Evolutionary conservation across 2,113 vertebrate genomes (phyloP).

Genomic region (Morone saxatilis): DNA sequence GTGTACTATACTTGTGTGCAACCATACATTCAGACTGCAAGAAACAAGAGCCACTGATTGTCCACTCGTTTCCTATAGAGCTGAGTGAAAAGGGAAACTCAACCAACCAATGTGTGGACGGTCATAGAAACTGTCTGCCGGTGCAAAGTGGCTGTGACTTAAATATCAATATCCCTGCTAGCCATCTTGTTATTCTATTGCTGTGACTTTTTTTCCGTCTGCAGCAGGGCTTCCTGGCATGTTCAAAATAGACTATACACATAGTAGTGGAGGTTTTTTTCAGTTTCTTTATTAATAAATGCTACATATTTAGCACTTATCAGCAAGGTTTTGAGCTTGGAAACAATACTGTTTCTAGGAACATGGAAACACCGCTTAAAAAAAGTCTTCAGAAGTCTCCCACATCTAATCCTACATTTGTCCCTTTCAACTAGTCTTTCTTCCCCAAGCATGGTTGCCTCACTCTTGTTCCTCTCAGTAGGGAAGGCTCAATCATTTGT

Average conservation of each 20-base stretch:
- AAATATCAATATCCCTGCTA: background rate
- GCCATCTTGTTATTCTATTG: background rate
- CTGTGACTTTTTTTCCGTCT: background rate
- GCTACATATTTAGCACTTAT: background rate
- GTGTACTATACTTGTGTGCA: background rate
- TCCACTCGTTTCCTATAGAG: background rate
- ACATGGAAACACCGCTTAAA: background rate
- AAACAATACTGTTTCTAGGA: too few relatives aligned
- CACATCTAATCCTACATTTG: slow-evolving; percentile 9
- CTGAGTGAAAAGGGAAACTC: background rate
- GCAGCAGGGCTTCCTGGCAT: background rate
- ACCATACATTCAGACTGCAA: background rate
- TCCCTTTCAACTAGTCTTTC: slow-evolving; percentile 3
- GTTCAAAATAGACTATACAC: background rate
- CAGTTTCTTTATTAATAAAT: background rate
- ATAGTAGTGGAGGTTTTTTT: background rate
- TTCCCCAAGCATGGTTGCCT: background rate
- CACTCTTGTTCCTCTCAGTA: background rate
- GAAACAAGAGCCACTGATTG: background rate
- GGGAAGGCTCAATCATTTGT: slow-evolving; percentile 17
- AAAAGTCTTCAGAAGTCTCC: background rate
- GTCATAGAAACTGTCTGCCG: background rate
- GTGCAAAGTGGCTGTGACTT: background rate
- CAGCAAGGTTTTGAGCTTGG: background rate
- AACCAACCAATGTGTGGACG: background rate